These are phyloP conservation scores for Phylloscopus collybita DNA, from an alignment of 2,797 vertebrate species.

Conservation along the genomic window DNA sequence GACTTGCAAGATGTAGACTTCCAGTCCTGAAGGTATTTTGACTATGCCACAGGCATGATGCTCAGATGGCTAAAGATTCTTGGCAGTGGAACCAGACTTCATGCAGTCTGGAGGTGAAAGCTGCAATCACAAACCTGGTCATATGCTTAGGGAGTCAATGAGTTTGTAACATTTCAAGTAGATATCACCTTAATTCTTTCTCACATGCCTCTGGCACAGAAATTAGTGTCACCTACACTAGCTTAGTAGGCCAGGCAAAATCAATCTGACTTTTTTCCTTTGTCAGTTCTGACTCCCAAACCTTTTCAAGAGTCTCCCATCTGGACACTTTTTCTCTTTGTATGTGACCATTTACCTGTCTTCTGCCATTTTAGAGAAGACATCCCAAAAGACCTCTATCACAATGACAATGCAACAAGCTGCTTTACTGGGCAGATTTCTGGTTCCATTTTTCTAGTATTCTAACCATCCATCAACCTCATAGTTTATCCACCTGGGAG, in stretches of 20 bases:
- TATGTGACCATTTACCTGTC: not conserved
- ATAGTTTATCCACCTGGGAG: constrained; percentile 49
- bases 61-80: not conserved
- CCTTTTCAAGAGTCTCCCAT: not conserved
- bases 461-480: constrained; percentile 49
- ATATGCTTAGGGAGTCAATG: not conserved
- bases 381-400: constrained; percentile 23
- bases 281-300: not conserved
- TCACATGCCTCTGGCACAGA: not conserved
- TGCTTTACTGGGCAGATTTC: constrained; percentile 57
- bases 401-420: constrained; percentile 22
- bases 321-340: not conserved
- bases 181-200: not conserved
- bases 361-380: constrained; percentile 40
- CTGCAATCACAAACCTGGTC: not conserved
- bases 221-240: not conserved
- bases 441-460: constrained; percentile 41
- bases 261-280: not conserved
- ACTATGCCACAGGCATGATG: not conserved
- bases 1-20: not conserved
- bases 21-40: not conserved
- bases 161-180: not conserved
- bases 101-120: not conserved
- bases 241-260: not conserved
- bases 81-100: not conserved